A percentile compares a stretch with the other conserved stretches of the same genome.
Conservation (phyloP, 2,888 invertebrate genomes). For the Melikaiella ostensackeni region DNA sequence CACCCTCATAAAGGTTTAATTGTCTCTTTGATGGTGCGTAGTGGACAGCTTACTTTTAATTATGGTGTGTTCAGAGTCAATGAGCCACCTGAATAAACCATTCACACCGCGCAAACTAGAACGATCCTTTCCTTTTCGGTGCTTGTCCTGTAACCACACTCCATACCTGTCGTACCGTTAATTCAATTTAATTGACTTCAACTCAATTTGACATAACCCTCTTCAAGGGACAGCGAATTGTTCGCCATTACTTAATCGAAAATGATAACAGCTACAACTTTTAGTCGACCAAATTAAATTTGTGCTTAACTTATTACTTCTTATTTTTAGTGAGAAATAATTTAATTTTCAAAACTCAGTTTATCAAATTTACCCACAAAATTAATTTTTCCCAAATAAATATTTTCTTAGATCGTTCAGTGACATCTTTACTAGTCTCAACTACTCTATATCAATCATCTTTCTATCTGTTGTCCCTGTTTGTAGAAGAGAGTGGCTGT, state of each 20-base stretch:
- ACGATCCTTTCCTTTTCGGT: constrained; percentile 43
- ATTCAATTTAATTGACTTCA: neutral
- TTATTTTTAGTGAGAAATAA: neutral
- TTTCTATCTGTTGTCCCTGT: no score
- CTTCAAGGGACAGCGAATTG: constrained; percentile 41
- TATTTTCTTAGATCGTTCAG: neutral
- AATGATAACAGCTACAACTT: neutral
- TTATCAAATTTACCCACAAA: neutral
- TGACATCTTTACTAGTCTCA: no score
- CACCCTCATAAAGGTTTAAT: constrained; percentile 57
- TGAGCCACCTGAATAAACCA: constrained; percentile 70
- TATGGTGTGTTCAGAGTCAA: constrained; percentile 58
- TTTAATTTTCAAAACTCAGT: neutral
- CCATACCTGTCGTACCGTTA: neutral
- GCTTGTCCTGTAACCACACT: constrained; percentile 16
- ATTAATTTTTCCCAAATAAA: neutral
- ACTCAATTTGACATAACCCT: constrained; percentile 3
- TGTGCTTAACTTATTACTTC: neutral
- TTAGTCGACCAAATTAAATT: neutral
- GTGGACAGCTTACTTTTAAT: constrained; percentile 65
- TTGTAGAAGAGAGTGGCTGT: no score
- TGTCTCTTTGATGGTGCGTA: constrained; percentile 47
- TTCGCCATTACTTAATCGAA: neutral
- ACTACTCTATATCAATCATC: no score
- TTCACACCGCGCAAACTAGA: constrained; percentile 45